Conservation (phyloP, 1,140 invertebrate genomes). For the Medauroidea extradentata region DNA sequence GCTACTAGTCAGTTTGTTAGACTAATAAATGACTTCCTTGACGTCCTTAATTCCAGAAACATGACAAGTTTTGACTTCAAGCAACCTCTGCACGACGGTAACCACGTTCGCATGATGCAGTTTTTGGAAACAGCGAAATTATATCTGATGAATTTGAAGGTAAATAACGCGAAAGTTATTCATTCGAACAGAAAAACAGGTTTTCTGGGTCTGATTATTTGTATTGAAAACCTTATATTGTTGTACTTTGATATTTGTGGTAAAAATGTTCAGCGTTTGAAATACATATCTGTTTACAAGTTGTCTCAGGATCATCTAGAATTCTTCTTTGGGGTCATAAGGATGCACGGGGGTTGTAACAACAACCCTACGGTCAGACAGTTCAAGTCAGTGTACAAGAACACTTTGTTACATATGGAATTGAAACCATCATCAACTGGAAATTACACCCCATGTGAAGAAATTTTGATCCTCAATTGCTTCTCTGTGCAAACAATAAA, state of each 20-base stretch:
- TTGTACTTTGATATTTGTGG: conserved; percentile 29
- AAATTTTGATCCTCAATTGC: neutral
- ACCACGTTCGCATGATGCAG: conserved; percentile 2
- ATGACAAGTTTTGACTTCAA: conserved; percentile 9
- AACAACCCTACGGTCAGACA: conserved; percentile 39
- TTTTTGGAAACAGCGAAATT: conserved; percentile 10
- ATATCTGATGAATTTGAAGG: neutral
- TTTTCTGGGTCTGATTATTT: conserved; percentile 33
- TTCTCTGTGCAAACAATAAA: neutral
- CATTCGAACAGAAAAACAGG: conserved; percentile 23
- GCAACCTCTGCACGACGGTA: conserved; percentile 14
- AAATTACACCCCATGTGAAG: neutral
- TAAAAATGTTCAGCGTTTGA: conserved; percentile 2
- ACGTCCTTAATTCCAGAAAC: conserved; percentile 19
- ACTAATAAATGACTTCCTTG: conserved; percentile 17
- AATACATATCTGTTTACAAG: conserved; percentile 28
- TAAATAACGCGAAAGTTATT: neutral
- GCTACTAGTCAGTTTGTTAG: conserved; percentile 7
- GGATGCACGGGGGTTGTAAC: conserved; percentile 34
- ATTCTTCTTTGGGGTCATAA: conserved; percentile 39
- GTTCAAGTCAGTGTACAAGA: conserved; percentile 30
- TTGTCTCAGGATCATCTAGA: conserved; percentile 41
- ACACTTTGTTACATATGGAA: conserved; percentile 19
- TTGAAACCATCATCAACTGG: neutral
- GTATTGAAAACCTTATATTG: conserved; percentile 21